Conservation (phyloP, 2,797 vertebrate species). For the Salarias fasciatus region DNA sequence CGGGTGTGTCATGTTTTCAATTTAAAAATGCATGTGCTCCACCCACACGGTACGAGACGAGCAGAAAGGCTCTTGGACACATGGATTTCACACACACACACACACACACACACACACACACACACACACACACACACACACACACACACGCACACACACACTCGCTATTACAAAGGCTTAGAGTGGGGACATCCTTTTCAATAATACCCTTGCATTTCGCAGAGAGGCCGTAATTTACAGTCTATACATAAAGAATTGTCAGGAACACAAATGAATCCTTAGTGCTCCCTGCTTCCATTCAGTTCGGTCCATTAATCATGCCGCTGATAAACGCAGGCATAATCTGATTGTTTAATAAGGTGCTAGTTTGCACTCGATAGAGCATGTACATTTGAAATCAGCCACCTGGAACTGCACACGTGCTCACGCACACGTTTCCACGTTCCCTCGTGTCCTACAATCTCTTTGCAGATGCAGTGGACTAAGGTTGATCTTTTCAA, state of each 20-base stretch:
- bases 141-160: constrained; percentile 9
- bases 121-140: too few species aligned
- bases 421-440: neutral
- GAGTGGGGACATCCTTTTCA: constrained; percentile 67
- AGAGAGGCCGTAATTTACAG: constrained; percentile 67
- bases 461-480: too few species aligned
- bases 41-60: constrained; percentile 53
- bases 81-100: constrained; percentile 20
- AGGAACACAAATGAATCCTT: constrained; percentile 74
- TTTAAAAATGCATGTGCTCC: constrained; percentile 79
- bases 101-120: constrained; percentile 6
- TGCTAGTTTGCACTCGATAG: constrained; percentile 53
- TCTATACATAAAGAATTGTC: constrained; percentile 71
- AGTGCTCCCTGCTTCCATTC: constrained; percentile 66
- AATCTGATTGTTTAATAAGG: constrained; percentile 71
- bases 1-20: constrained; percentile 78
- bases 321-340: constrained; percentile 69
- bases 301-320: constrained; percentile 70
- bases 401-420: neutral
- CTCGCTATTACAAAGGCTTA: constrained; percentile 59
- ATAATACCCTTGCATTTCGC: constrained; percentile 71
- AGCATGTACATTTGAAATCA: constrained; percentile 25
- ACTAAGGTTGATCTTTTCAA: too few species aligned
- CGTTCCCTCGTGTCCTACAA: too few species aligned
- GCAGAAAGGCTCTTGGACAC: constrained; percentile 36